Evolutionary conservation across 2,797 vertebrate genomes (phyloP).

Genomic region (Epinephelus awoara): DNA sequence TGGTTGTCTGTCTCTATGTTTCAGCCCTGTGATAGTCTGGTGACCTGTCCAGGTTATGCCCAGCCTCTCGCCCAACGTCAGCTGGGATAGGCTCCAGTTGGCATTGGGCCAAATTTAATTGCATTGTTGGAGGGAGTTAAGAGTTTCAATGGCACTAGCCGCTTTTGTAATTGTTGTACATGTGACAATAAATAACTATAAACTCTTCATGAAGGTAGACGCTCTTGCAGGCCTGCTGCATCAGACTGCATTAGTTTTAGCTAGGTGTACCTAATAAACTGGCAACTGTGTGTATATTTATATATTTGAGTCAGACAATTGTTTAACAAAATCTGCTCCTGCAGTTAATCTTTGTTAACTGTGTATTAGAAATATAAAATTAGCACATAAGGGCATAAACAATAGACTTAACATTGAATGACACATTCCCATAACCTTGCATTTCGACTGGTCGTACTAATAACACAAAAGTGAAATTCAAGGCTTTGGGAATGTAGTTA

Average conservation of each 20-base stretch:
- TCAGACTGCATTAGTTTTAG: background rate
- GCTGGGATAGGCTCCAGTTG: too few relatives aligned
- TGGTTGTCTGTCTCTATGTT: too few relatives aligned
- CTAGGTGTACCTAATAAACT: conserved; percentile 39
- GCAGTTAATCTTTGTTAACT: conserved; percentile 23
- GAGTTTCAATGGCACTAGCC: too few relatives aligned
- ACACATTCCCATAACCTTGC: conserved; percentile 67
- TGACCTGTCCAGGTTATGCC: too few relatives aligned
- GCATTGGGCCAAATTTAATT: too few relatives aligned
- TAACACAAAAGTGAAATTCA: conserved; percentile 58
- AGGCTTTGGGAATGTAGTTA: conserved; percentile 63
- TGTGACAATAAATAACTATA: too few relatives aligned
- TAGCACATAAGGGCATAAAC: conserved; percentile 21
- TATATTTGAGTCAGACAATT: conserved; percentile 5
- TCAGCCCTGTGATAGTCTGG: too few relatives aligned
- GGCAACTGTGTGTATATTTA: conserved; percentile 39
- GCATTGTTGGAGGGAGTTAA: too few relatives aligned
- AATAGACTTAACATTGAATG: conserved; percentile 42
- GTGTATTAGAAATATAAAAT: conserved; percentile 34
- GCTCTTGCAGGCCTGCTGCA: background rate
- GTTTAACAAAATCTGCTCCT: conserved; percentile 20
- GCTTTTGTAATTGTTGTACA: too few relatives aligned
- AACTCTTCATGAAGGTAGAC: too few relatives aligned
- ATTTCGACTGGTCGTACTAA: conserved; percentile 44
- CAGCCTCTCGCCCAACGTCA: too few relatives aligned